Evolutionary conservation across 1,140 invertebrate species (phyloP).

Genomic region (Temnothorax longispinosus): DNA sequence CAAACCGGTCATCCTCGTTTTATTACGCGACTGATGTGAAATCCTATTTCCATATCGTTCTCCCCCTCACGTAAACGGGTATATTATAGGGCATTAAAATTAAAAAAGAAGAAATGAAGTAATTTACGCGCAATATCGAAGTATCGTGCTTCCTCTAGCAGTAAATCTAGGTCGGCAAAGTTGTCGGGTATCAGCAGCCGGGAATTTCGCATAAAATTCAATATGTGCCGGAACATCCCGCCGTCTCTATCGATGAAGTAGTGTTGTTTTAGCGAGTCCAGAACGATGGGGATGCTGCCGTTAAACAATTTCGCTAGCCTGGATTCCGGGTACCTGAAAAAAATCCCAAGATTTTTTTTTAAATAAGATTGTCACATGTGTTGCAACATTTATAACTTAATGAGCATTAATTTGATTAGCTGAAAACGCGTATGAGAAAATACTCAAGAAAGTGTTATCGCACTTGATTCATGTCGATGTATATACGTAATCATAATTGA

Average conservation of each 20-base stretch:
- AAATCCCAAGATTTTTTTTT: background rate
- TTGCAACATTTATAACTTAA: background rate
- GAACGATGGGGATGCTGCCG: slow-evolving; percentile 97
- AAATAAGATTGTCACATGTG: background rate
- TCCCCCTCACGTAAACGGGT: background rate
- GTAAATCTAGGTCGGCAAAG: slow-evolving; percentile 94
- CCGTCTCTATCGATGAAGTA: slow-evolving; percentile 99
- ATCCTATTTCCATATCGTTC: background rate
- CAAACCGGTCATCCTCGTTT: background rate
- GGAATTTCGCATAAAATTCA: slow-evolving; percentile 98
- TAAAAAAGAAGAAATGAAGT: slow-evolving; percentile 2
- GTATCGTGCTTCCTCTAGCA: slow-evolving; percentile 96
- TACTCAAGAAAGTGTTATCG: slow-evolving; percentile 3
- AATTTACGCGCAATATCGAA: slow-evolving; percentile 95
- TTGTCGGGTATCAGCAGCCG: slow-evolving; percentile 94
- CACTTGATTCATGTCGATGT: slow-evolving; percentile 1
- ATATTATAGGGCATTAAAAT: background rate
- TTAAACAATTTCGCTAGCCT: slow-evolving; percentile 97
- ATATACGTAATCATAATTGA: background rate
- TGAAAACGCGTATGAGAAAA: background rate
- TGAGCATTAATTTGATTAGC: background rate
- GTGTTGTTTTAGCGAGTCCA: slow-evolving; percentile 98
- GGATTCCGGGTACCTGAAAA: slow-evolving; percentile 95
- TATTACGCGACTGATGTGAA: too few species aligned
- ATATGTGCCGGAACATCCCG: slow-evolving; percentile 97